Conservation (phyloP, 2,888 invertebrate genomes). For the Gibbula magus region DNA sequence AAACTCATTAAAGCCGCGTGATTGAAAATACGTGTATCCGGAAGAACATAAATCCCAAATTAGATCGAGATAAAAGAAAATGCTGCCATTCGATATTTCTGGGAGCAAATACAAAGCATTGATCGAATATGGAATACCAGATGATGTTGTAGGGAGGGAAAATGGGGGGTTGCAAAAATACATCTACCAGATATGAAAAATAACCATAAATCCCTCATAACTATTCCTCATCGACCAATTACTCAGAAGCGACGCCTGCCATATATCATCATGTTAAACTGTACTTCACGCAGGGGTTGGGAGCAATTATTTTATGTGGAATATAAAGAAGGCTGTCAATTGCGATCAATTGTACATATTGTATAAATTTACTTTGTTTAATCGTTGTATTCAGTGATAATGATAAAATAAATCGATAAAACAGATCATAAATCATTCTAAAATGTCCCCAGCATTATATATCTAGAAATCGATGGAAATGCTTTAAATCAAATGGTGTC, state of each 20-base stretch:
- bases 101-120: not conserved
- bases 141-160: not conserved
- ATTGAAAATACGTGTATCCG: slow-evolving; percentile 15
- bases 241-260: not conserved
- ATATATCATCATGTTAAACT: not conserved
- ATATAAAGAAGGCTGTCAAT: not conserved
- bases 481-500: no score
- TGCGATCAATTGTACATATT: not conserved
- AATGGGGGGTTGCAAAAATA: no score
- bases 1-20: not conserved
- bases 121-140: not conserved
- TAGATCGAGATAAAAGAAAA: slow-evolving; percentile 7
- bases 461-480: no score
- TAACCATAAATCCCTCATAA: not conserved
- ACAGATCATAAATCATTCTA: no score
- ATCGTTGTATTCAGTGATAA: no score
- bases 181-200: not conserved
- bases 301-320: not conserved
- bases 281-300: not conserved
- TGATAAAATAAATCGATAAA: no score
- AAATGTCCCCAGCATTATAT: no score
- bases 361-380: not conserved
- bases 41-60: slow-evolving; percentile 15
- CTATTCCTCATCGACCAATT: not conserved
- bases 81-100: not conserved